Base-by-base conservation (phyloP, 2,888 invertebrate species). In the Brachypalpus laphriformis region DNA sequence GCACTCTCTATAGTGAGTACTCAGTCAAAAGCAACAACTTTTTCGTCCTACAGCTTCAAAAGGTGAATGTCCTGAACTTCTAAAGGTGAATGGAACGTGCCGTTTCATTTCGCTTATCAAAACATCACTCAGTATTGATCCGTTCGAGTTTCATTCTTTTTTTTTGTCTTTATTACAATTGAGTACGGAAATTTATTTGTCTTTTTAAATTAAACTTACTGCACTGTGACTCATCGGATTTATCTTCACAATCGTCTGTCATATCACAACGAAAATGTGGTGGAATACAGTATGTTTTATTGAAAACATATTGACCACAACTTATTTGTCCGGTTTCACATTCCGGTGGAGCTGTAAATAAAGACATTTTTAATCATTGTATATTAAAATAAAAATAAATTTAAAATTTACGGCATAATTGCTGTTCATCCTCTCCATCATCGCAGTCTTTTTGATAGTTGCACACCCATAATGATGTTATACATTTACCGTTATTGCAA, bases 361-460 rank as follows among this genome's bases (percentile, higher is more conserved):
- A 40, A 22, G 18, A 22, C 54, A 34, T 47, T 31, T n/a, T 25
- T 22, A 18, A 18, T n/a, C n/a, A n/a, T n/a, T n/a, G n/a, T n/a
- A n/a, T n/a, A n/a, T n/a, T n/a, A n/a, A n/a, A n/a, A n/a, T n/a
- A n/a, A 25, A 25, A 25, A 25, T 25, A 28, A 6, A 28, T 28
- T 42, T 16, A 14, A 5, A 16, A 96, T 97, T 97, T 94, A 98
- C 98, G 96, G 92, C 98, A 98, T 76, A 96, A 94, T 91, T 97
- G 97, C 92, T 96, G 95, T 92, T 98, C 98, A 91, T 98, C 97
- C 92, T 97, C 97, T 59, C 96, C 97, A 90, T 96, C 97, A 87
- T 97, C 97, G 93, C 98, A 98, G 93, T 98, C 98, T 91, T 95
- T 95, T 91, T 97, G 97, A 92, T 98, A 98, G 93, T 98, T 97